A percentile compares a stretch with the other conserved stretches of the same genome.
Conservation (phyloP, 2,888 invertebrate species). For the Eulithis testata region DNA sequence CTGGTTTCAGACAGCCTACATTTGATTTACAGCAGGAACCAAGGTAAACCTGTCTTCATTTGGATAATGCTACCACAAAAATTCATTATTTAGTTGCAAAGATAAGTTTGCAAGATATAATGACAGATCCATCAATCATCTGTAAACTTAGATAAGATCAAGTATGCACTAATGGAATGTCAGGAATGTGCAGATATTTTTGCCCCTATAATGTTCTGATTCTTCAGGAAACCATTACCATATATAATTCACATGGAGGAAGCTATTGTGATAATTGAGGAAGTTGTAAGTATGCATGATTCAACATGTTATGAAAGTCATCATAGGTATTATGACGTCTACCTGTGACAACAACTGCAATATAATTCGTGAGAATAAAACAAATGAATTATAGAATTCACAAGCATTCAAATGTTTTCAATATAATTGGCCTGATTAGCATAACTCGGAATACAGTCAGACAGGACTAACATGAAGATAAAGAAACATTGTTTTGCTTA, state of each 20-base stretch:
- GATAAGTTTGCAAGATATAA: too few relatives aligned
- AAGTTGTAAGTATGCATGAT: conserved; percentile 9
- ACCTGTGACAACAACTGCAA: neutral
- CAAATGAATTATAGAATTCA: neutral
- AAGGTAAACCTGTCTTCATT: conserved; percentile 13
- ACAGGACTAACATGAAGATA: conserved; percentile 10
- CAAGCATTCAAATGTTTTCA: neutral
- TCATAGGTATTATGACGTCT: neutral
- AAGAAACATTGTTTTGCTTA: conserved; percentile 29
- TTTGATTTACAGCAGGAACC: conserved; percentile 28
- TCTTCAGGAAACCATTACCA: conserved; percentile 12
- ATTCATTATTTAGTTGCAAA: neutral
- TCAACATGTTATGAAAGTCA: conserved; percentile 21
- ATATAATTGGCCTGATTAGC: neutral
- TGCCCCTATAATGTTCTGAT: neutral
- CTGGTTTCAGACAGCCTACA: conserved; percentile 27
- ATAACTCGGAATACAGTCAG: neutral
- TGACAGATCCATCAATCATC: too few relatives aligned
- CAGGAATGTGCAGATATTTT: neutral
- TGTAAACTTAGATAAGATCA: neutral
- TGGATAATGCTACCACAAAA: neutral
- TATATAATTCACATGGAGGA: neutral
- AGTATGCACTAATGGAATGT: neutral
- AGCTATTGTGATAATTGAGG: conserved; percentile 16
- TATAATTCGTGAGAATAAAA: conserved; percentile 1